phyloP scores from a whole-genome alignment of 2,888 invertebrate species.

The Melinopterus prodromus region DNA sequence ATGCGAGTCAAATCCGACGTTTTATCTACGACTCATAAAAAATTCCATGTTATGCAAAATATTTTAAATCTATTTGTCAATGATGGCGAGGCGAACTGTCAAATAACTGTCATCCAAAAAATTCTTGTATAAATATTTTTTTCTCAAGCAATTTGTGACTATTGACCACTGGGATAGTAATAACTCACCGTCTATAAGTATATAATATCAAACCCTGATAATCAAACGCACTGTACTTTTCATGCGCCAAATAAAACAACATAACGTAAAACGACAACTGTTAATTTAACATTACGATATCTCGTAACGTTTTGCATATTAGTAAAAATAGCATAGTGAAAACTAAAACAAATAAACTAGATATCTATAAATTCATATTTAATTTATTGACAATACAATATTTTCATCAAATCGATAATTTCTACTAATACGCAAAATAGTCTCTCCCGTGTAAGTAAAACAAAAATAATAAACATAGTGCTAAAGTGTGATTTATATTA shows the following conservation, averaged over 20 bases:
- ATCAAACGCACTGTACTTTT: background rate
- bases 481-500: constrained; percentile 4
- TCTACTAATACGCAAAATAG: background rate
- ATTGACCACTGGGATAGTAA: too few species aligned
- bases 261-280: background rate
- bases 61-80: too few species aligned
- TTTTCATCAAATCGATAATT: background rate
- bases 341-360: too few species aligned
- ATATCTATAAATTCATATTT: background rate
- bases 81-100: too few species aligned
- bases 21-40: too few species aligned
- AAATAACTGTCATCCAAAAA: too few species aligned
- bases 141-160: too few species aligned
- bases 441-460: background rate
- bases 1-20: too few species aligned
- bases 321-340: background rate
- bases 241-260: background rate
- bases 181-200: too few species aligned
- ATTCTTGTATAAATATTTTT: too few species aligned
- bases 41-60: too few species aligned
- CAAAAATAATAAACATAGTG: background rate
- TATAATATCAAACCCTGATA: too few species aligned
- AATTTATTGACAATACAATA: background rate
- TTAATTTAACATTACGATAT: background rate
- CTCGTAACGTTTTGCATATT: background rate